Evolutionary conservation across 2,113 vertebrate genomes (phyloP).

Genomic region (Hippocampus zosterae): DNA sequence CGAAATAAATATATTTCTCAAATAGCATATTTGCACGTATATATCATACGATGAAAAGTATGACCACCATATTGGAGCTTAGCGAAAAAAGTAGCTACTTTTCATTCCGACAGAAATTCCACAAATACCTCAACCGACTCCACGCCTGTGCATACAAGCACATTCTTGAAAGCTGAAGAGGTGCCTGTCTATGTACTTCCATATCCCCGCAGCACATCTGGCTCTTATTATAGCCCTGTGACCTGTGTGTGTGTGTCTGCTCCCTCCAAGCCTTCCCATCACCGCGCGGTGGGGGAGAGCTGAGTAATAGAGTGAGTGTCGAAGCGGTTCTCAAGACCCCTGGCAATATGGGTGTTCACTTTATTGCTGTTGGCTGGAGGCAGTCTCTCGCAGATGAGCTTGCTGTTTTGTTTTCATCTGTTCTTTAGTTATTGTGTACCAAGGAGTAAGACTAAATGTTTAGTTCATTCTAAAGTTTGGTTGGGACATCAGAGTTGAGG

Average conservation of each 20-base stretch:
- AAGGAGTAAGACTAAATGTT: constrained; percentile 17
- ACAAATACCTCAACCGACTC: constrained; percentile 41
- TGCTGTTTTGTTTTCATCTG: constrained; percentile 28
- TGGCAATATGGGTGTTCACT: constrained; percentile 47
- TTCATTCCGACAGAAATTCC: constrained; percentile 35
- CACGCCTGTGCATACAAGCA: constrained; percentile 17
- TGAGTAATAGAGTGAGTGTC: constrained; percentile 48
- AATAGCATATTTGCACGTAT: too few relatives aligned
- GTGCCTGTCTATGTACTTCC: constrained; percentile 41
- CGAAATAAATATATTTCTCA: too few relatives aligned
- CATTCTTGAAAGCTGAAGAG: constrained; percentile 38
- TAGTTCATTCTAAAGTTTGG: constrained; percentile 14
- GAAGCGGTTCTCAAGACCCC: constrained; percentile 49
- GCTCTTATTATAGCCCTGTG: constrained; percentile 66
- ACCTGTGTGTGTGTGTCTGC: constrained; percentile 39
- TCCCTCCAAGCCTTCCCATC: constrained; percentile 31
- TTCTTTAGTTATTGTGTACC: constrained; percentile 16
- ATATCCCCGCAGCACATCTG: constrained; percentile 70
- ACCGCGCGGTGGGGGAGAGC: constrained; percentile 49
- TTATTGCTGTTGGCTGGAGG: constrained; percentile 37
- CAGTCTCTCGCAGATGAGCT: constrained; percentile 40
- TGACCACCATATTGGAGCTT: not conserved
- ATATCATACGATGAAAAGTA: not conserved
- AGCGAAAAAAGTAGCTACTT: constrained; percentile 22
- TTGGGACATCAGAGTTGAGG: not conserved